A percentile compares a stretch with the other conserved stretches of the same genome.
Evolutionary conservation across 2,888 invertebrate genomes (phyloP).

Genomic region (Escarpia spicata): DNA sequence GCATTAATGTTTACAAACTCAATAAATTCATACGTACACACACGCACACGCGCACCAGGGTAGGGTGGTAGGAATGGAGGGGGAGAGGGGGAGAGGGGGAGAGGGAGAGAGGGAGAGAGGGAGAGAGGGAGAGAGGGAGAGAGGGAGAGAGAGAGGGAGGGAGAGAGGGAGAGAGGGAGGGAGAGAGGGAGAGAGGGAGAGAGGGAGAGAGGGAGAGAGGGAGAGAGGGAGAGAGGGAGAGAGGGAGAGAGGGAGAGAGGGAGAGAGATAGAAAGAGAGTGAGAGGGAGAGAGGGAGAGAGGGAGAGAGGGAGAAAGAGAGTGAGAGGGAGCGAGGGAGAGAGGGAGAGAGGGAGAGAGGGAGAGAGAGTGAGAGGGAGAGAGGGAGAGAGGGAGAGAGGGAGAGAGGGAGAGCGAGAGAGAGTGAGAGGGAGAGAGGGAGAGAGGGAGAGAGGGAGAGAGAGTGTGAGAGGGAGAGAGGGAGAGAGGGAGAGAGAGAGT

Average conservation of each 20-base stretch:
- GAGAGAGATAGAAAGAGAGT: too few relatives aligned
- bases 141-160: conserved; percentile 13
- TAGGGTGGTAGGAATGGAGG: too few relatives aligned
- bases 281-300: conserved; percentile 18
- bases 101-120: conserved; percentile 14
- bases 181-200: conserved; percentile 18
- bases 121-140: conserved; percentile 18
- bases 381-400: conserved; percentile 8
- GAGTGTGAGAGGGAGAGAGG: too few relatives aligned
- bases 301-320: conserved; percentile 17
- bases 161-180: conserved; percentile 17
- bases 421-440: too few relatives aligned
- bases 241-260: conserved; percentile 13
- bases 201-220: conserved; percentile 17
- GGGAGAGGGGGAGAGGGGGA: neutral
- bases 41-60: too few relatives aligned
- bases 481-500: conserved; percentile 17
- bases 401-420: too few relatives aligned
- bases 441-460: conserved; percentile 13
- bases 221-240: conserved; percentile 19
- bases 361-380: conserved; percentile 14
- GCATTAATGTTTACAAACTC: too few relatives aligned
- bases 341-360: conserved; percentile 17
- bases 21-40: too few relatives aligned
- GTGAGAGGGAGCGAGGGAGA: too few relatives aligned